These are phyloP conservation scores for Tetramorium alpestre DNA, from an alignment of 1,140 invertebrate genomes.

Conservation along the genomic window DNA sequence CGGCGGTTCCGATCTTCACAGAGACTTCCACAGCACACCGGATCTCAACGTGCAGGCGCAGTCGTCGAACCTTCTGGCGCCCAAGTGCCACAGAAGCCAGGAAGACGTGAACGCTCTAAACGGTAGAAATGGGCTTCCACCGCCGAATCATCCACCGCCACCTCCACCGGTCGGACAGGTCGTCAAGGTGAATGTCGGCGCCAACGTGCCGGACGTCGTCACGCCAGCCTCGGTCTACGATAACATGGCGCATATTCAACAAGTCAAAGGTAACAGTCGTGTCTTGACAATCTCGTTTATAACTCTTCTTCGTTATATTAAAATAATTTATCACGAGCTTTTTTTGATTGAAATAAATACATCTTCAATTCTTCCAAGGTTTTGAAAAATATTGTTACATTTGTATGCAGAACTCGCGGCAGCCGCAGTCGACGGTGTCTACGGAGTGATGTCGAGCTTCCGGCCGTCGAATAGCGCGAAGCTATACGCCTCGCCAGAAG, in stretches of 20 bases:
- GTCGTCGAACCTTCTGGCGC: slow-evolving; percentile 79
- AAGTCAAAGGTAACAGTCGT: slow-evolving; percentile 81
- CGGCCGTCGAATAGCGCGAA: slow-evolving; percentile 93
- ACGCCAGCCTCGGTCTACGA: slow-evolving; percentile 84
- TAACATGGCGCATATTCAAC: slow-evolving; percentile 84
- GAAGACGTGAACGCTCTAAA: slow-evolving; percentile 89
- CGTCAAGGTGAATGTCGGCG: slow-evolving; percentile 89
- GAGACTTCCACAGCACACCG: slow-evolving; percentile 95
- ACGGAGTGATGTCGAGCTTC: slow-evolving; percentile 92
- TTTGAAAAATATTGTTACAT: neutral
- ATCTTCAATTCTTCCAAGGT: neutral
- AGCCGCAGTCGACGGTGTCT: slow-evolving; percentile 79
- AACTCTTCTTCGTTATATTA: neutral
- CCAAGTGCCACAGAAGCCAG: slow-evolving; percentile 90
- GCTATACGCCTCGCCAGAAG: slow-evolving; percentile 94
- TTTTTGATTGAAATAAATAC: neutral
- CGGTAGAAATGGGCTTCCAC: slow-evolving; percentile 87
- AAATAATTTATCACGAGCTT: neutral
- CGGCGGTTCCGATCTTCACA: slow-evolving; percentile 89
- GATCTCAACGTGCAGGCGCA: slow-evolving; percentile 89
- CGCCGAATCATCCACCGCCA: slow-evolving; percentile 90
- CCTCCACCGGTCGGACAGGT: slow-evolving; percentile 90
- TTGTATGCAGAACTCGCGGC: slow-evolving; percentile 80
- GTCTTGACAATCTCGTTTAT: neutral
- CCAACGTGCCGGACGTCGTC: slow-evolving; percentile 82